phyloP scores from a whole-genome alignment of 2,888 invertebrate genomes.

The Pyrgus malvae region DNA sequence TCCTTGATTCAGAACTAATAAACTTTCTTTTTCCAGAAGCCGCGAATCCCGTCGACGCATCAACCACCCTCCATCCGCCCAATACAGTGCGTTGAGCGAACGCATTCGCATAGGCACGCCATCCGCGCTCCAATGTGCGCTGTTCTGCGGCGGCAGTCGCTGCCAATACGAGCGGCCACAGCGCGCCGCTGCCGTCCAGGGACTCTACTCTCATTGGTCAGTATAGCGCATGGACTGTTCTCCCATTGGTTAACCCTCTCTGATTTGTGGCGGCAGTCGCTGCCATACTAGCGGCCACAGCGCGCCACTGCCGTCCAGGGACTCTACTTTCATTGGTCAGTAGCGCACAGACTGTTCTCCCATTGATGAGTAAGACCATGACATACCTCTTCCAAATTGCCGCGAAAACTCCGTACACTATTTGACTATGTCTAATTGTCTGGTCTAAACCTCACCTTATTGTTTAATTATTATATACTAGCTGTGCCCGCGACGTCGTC shows the following conservation, averaged over 20 bases:
- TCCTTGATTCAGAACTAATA: neutral
- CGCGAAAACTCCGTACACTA: too few species aligned
- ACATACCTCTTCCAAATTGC: too few species aligned
- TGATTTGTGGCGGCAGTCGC: conserved; percentile 91
- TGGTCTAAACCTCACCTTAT: too few species aligned
- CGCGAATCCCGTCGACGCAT: conserved; percentile 66
- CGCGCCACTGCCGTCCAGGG: conserved; percentile 88
- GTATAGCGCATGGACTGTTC: conserved; percentile 32
- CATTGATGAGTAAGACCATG: too few species aligned
- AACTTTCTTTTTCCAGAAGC: conserved; percentile 53
- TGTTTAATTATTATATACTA: too few species aligned
- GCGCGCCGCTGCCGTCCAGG: conserved; percentile 86
- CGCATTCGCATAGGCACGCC: conserved; percentile 84
- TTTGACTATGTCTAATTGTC: too few species aligned
- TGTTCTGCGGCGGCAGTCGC: conserved; percentile 91
- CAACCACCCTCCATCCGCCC: conserved; percentile 66
- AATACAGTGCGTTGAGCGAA: conserved; percentile 73
- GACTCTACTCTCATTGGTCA: conserved; percentile 93
- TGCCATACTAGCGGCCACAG: conserved; percentile 89
- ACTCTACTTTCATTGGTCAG: conserved; percentile 92
- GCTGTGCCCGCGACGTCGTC: too few species aligned
- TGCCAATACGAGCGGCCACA: conserved; percentile 90
- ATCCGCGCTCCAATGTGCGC: conserved; percentile 87
- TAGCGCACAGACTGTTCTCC: neutral
- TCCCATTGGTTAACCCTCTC: conserved; percentile 32